Evolutionary conservation across 2,797 vertebrate species (phyloP).

Genomic region (Chaenodraco wilsoni): DNA sequence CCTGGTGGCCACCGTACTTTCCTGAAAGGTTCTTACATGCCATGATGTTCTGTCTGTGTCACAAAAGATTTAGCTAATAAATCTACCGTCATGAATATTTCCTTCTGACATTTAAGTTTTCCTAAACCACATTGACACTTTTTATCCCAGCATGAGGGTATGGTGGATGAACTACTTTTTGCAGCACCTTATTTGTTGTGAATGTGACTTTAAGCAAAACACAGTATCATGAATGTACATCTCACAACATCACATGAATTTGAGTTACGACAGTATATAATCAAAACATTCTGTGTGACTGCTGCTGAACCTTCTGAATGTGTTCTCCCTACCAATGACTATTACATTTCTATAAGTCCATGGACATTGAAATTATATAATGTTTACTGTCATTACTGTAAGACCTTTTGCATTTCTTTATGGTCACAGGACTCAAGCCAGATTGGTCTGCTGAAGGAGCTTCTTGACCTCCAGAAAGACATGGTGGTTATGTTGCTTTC

Average conservation of each 20-base stretch:
- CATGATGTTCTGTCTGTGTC: neutral
- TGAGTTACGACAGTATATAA: conserved; percentile 25
- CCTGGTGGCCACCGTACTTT: neutral
- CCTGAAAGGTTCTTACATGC: conserved; percentile 3
- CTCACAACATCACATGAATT: conserved; percentile 44
- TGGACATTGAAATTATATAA: neutral
- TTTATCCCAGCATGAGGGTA: conserved; percentile 44
- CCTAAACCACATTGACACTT: conserved; percentile 2
- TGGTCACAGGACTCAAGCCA: conserved; percentile 92
- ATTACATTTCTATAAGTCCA: conserved; percentile 44
- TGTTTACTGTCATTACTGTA: conserved; percentile 49
- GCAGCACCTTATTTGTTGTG: conserved; percentile 38
- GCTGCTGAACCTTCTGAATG: conserved; percentile 37
- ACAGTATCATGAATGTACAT: conserved; percentile 26
- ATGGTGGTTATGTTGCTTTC: conserved; percentile 98
- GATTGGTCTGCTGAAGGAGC: conserved; percentile 93
- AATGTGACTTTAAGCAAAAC: conserved; percentile 47
- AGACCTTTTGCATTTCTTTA: conserved; percentile 51
- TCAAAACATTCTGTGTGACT: conserved; percentile 44
- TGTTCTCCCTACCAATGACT: conserved; percentile 41
- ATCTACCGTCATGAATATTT: conserved; percentile 3
- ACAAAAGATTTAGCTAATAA: conserved; percentile 15
- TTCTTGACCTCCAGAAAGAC: conserved; percentile 96
- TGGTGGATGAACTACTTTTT: conserved; percentile 38
- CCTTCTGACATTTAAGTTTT: conserved; percentile 3